Conservation (phyloP, 2,113 vertebrate species). For the Brachypteracias leptosomus region DNA sequence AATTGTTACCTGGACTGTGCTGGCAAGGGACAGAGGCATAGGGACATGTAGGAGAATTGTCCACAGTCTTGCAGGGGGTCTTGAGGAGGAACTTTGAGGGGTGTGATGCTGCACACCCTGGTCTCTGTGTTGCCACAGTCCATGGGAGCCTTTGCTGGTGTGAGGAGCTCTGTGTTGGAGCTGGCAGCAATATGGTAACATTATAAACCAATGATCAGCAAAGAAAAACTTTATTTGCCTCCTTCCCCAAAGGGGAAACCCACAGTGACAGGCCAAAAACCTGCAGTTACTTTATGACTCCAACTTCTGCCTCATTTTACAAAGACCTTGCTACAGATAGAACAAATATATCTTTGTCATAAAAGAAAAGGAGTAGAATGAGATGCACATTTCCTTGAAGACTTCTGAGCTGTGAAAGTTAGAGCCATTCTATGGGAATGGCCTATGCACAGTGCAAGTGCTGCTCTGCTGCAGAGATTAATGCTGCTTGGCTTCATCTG, state of each 20-base stretch:
- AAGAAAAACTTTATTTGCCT: neutral
- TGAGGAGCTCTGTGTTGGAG: neutral
- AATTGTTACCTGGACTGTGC: neutral
- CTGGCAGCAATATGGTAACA: neutral
- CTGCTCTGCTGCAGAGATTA: neutral
- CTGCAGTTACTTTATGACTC: rapidly evolving
- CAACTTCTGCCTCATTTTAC: neutral
- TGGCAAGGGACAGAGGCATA: neutral
- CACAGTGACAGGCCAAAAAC: neutral
- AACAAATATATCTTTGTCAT: neutral
- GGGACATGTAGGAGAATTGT: neutral
- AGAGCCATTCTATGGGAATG: neutral
- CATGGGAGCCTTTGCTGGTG: neutral
- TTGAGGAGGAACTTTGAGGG: neutral
- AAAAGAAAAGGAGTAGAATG: neutral
- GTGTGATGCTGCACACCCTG: neutral
- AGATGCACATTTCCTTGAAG: neutral
- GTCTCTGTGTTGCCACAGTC: neutral
- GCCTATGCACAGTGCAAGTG: neutral
- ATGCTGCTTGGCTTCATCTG: neutral
- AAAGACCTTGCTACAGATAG: neutral
- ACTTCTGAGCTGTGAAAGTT: neutral
- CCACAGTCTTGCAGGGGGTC: neutral
- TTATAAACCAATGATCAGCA: neutral
- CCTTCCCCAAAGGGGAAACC: neutral